Evolutionary conservation across 1,140 invertebrate species (phyloP).

Genomic region (Andrena cerasifolii): DNA sequence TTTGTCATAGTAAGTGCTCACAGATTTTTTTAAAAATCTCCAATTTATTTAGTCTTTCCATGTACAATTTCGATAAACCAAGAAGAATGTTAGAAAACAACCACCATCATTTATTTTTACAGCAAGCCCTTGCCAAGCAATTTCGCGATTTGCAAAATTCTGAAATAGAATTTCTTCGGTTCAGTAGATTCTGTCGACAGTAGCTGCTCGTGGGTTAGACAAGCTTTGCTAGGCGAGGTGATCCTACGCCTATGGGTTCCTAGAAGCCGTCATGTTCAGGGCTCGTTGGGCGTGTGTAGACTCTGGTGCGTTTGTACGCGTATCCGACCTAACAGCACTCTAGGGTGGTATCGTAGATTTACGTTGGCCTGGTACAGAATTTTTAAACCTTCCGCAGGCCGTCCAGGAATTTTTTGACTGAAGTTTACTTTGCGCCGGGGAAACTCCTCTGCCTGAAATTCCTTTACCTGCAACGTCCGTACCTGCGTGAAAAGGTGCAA

Average conservation of each 20-base stretch:
- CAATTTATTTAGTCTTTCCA: too few relatives aligned
- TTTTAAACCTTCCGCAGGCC: constrained; percentile 33
- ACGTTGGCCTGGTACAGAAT: constrained; percentile 49
- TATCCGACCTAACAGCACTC: constrained; percentile 62
- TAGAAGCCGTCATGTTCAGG: constrained; percentile 69
- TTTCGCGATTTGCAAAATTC: too few relatives aligned
- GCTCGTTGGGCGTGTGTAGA: constrained; percentile 57
- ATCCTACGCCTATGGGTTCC: constrained; percentile 75
- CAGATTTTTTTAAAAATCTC: too few relatives aligned
- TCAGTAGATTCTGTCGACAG: too few relatives aligned
- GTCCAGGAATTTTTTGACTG: constrained; percentile 46
- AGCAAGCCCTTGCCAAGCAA: too few relatives aligned
- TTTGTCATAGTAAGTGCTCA: too few relatives aligned
- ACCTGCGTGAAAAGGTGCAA: not conserved
- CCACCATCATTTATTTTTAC: too few relatives aligned
- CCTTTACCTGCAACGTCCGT: not conserved
- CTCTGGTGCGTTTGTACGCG: constrained; percentile 14
- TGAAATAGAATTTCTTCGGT: not conserved
- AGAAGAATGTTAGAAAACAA: too few relatives aligned
- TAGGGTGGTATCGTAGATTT: constrained; percentile 61
- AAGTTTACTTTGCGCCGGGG: constrained; percentile 22
- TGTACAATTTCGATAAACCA: too few relatives aligned
- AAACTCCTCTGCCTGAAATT: constrained; percentile 10
- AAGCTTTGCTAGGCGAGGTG: constrained; percentile 6
- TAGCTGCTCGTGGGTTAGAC: not conserved